These are phyloP conservation scores for Microcebus murinus DNA, from an alignment of 2,113 vertebrate genomes.

Conservation along the genomic window DNA sequence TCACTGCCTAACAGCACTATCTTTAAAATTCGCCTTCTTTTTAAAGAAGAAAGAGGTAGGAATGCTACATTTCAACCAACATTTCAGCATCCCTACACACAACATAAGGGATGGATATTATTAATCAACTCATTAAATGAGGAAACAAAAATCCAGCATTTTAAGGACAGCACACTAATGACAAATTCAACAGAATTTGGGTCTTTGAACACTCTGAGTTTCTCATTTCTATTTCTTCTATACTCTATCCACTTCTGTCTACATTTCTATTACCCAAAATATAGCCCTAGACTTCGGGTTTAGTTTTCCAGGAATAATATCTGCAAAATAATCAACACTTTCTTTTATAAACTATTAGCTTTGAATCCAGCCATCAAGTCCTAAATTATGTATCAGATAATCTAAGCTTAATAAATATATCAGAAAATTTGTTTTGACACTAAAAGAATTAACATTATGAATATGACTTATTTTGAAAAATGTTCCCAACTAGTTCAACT, in stretches of 20 bases:
- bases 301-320: neutral
- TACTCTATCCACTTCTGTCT: neutral
- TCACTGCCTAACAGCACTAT: constrained; percentile 12
- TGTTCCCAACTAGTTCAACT: constrained; percentile 32
- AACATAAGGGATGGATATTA: neutral
- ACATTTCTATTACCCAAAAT: constrained; percentile 1
- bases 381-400: constrained; percentile 11
- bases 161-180: constrained; percentile 29
- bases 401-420: neutral
- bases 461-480: constrained; percentile 21
- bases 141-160: constrained; percentile 31
- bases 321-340: neutral
- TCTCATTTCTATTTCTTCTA: constrained; percentile 53
- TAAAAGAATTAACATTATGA: neutral
- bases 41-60: constrained; percentile 23
- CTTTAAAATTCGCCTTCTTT: constrained; percentile 53
- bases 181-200: constrained; percentile 24
- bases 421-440: neutral
- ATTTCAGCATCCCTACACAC: neutral
- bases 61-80: neutral
- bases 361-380: neutral
- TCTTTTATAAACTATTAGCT: constrained; percentile 24
- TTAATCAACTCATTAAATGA: constrained; percentile 8
- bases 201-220: neutral
- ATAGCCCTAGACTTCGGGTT: neutral